Base-by-base conservation (phyloP, 2,888 invertebrate genomes). In the Papilio gigon region DNA sequence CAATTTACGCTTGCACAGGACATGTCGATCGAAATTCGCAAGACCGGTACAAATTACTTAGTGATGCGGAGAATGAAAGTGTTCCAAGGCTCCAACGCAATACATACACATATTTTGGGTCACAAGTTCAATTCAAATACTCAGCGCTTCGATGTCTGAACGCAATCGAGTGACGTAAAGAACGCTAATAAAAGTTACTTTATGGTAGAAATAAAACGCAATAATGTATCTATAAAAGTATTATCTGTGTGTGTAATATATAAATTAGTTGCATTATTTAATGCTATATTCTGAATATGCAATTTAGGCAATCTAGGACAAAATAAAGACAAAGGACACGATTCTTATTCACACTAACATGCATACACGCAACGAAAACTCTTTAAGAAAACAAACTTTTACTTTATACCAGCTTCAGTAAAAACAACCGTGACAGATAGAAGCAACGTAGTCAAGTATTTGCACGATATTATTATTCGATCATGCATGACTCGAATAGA, bases 81-180 rank as follows among this genome's bases (percentile, higher is more conserved):
- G 82, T 88, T 87, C 86, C 88, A 88, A 88, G 88, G 88, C 80
- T 76, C 84, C 72, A 78, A 50, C 69, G 74, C 74, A 75, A 88
- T 79, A 75, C 84, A 73, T 77, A 53, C 70, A 72, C 74, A 74
- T 71, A 75, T 76, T 78, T 77, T 77, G 74, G 82, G 83, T 84
- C 78, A 78, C 77, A 77, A 83, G 86, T 83, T 85, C 83, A 81
- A 72, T 83, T 85, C 83, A 82, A 72, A 73, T 75, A 75, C 77
- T 76, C 63, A 72, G 73, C 71, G 71, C 73, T 77, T 74, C 69
- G 25, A 42, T 58, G 40, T 37, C 25, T 59, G n/a, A 30, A 30
- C 12, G 50, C 50, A 14, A 14, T 1, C 12, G 47, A 50, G 14
- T 27, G 53, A 53, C 22, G 14, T 37, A 37, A 60, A 22, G 14